These are phyloP conservation scores for Lasius fuliginosus DNA, from an alignment of 2,888 invertebrate species.

Conservation along the genomic window DNA sequence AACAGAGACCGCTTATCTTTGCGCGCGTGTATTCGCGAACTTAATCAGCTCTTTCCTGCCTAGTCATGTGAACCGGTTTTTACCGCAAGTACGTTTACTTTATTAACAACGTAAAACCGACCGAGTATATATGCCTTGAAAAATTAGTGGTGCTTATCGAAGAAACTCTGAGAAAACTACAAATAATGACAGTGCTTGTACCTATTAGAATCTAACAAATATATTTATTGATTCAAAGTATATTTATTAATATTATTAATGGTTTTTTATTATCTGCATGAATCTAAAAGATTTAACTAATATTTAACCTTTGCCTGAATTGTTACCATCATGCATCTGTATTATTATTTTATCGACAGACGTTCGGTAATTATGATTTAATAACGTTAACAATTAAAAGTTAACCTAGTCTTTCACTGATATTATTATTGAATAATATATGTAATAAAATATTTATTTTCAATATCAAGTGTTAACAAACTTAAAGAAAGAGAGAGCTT, in stretches of 20 bases:
- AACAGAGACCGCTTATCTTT: constrained; percentile 46
- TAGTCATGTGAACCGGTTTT: constrained; percentile 50
- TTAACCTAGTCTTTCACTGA: not conserved
- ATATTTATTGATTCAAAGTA: constrained; percentile 10
- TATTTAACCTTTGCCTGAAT: not conserved
- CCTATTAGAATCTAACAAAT: not conserved
- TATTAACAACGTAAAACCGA: constrained; percentile 31
- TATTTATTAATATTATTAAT: constrained; percentile 8
- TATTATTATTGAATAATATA: not conserved
- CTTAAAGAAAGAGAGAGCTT: not conserved
- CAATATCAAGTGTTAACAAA: not conserved
- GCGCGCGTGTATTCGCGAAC: constrained; percentile 17
- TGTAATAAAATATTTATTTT: not conserved
- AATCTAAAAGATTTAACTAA: not conserved
- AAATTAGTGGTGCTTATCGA: constrained; percentile 27
- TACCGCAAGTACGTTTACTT: constrained; percentile 42
- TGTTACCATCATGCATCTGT: not conserved
- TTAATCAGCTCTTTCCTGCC: constrained; percentile 48
- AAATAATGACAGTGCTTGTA: constrained; percentile 2
- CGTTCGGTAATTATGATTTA: not conserved
- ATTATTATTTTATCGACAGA: not conserved
- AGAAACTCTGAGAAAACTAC: not conserved
- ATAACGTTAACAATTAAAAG: not conserved
- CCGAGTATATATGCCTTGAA: constrained; percentile 11
- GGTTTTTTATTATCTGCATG: not conserved